Base-by-base conservation (phyloP, 2,113 vertebrate species). In the Zeus faber region DNA sequence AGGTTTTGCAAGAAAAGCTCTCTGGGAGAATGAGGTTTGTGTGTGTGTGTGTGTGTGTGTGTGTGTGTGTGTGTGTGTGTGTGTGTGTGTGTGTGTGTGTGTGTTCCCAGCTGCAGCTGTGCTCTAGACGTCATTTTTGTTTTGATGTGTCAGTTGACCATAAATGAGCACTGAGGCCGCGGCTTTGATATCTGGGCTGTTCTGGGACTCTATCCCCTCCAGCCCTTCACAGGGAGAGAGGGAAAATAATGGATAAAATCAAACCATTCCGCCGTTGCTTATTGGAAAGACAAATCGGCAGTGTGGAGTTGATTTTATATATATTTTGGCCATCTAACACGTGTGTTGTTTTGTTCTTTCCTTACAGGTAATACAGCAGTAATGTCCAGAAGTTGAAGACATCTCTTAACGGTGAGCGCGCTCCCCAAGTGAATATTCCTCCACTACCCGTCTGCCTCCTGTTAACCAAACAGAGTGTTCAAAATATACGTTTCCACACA, bases 351-450 rank as follows among this genome's bases (percentile, higher is more conserved):
- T 82, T 67, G 85, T 76, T 64, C 84, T 86, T 74, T 58, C 43
- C 53, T 86, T 85, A 62, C 89, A 95, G 94, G 77, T 92, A 89
- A 87, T 83, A 69, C 73, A 91, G 85, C 84, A 91, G 92, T 91
- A 79, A 92, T 95, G 93, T 90, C 89, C 88, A 89, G 91, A 88
- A 91, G 91, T 76, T 97, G 93, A 95, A 88, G 80, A 70, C 82
- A 16, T 69, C 89, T 85, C 84, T n/a, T 88, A 85, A 80, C 89
- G 92, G 93, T 96, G 84, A 96, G 92, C 90, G 67, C 49, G 33
- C 21, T 11, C 3, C 16, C 1, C 1, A 44, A 29, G 31, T 11
- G 26, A 27, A 27, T 7, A 6, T 37, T 52, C n/a, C n/a, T n/a
- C n/a, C n/a, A n/a, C n/a, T n/a, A n/a, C n/a, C 54, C 13, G 48